phyloP scores from a whole-genome alignment of 2,113 vertebrate genomes.

The Gambusia affinis region DNA sequence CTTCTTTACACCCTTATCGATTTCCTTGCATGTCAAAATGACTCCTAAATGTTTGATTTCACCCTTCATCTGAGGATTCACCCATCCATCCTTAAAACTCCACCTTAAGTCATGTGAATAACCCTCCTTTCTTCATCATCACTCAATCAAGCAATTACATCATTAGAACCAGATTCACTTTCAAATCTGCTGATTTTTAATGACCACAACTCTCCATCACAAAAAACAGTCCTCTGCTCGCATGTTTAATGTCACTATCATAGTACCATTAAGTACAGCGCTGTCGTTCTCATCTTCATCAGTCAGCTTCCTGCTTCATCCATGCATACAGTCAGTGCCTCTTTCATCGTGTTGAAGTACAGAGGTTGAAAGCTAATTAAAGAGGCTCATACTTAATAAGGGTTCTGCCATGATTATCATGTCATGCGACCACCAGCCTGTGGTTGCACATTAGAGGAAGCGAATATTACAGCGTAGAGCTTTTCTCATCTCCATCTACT shows the following conservation, averaged over 20 bases:
- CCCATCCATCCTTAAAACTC: conserved; percentile 39
- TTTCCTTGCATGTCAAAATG: conserved; percentile 42
- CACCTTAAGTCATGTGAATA: background rate
- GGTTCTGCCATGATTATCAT: conserved; percentile 42
- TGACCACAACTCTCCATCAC: background rate
- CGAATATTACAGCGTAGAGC: conserved; percentile 25
- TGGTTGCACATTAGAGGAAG: conserved; percentile 17
- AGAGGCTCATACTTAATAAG: conserved; percentile 38
- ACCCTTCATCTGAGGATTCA: conserved; percentile 28
- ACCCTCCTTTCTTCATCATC: conserved; percentile 1
- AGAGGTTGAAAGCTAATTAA: conserved; percentile 69
- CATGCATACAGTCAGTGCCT: conserved; percentile 40
- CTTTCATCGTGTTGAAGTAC: conserved; percentile 49
- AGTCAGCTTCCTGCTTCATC: conserved; percentile 13
- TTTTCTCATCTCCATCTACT: conserved; percentile 17
- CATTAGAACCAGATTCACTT: background rate
- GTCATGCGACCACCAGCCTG: conserved; percentile 34
- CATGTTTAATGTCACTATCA: conserved; percentile 11
- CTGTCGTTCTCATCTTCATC: conserved; percentile 13
- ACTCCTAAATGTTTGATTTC: conserved; percentile 43
- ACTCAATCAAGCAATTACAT: background rate
- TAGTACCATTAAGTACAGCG: background rate
- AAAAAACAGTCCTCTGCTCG: background rate
- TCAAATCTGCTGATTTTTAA: conserved; percentile 1
- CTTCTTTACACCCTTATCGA: conserved; percentile 13